Conservation (phyloP, 1,140 invertebrate genomes). For the Cheumatopsyche charites region DNA sequence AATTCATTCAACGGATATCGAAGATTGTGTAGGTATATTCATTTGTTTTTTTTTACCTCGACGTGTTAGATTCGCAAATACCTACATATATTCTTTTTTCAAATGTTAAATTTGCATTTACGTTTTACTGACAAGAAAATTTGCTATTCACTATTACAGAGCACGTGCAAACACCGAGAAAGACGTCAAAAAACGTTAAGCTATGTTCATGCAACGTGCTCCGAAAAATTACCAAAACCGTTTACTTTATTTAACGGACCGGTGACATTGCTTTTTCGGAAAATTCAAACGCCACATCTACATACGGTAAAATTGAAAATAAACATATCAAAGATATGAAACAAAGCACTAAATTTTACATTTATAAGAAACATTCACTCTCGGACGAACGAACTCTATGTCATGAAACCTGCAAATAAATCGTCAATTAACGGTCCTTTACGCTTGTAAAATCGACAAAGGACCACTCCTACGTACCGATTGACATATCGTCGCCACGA, state of each 20-base stretch:
- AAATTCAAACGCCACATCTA: not conserved
- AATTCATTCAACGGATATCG: too few relatives aligned
- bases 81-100: not conserved
- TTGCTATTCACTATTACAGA: not conserved
- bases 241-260: not conserved
- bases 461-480: conserved; percentile 1
- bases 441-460: conserved; percentile 13
- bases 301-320: too few relatives aligned
- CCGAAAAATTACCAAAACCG: conserved; percentile 17
- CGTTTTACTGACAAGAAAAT: conserved; percentile 9
- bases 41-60: not conserved
- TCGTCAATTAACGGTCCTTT: not conserved
- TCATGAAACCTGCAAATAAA: conserved; percentile 11
- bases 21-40: too few relatives aligned
- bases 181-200: conserved; percentile 7
- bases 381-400: not conserved
- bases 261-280: conserved; percentile 1
- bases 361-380: not conserved
- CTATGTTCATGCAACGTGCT: conserved; percentile 10
- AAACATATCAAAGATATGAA: too few relatives aligned
- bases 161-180: conserved; percentile 7
- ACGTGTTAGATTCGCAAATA: not conserved
- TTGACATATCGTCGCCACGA: conserved; percentile 20
- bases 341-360: too few relatives aligned
- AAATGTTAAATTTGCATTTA: not conserved